Evolutionary conservation across 53 echinoderm and acorn worm species (phyloP), one percentile per base, ranked within the genome.

Genomic region (Henricia sp.): DNA sequence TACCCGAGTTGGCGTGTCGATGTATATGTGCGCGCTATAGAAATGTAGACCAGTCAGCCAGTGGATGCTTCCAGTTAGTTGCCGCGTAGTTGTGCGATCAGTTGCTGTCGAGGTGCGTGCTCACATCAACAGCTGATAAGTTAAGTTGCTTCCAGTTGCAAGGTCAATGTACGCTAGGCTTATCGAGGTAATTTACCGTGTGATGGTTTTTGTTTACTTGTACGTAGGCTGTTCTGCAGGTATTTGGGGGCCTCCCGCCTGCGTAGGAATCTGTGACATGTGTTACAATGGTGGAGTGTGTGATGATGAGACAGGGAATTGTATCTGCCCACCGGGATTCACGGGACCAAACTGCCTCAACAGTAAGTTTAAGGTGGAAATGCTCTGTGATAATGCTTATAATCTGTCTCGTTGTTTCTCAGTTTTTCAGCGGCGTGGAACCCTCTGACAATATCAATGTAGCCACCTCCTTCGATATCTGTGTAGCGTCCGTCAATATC

Each of bases 221-320:
- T n/a, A n/a, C n/a, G n/a, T 43, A 94, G 94, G 62, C 11, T 94
- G 94, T 88, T 67, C 50, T 21, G 55, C 54, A 36, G 83, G 78
- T 26, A 85, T 58, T 67, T 94, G 91, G 91, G 88, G 91, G 17
- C 88, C 88, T 32, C 90, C 93, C 20, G 29, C 64, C 37, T 94
- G 94, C 70, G 42, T 32, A 6, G 83, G 82, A 44, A 51, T 85
- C 1, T 91, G 91, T 60, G 88, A 86, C 29, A 57, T 82, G 35
- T 94, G 94, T 25, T 91, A 94, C 77, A 90, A 93, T 66, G 93
- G 90, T 17, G 93, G 93, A 3, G 77, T 93, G 57, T 93, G 90
- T 66, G 87, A 87, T 84, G 93, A 93, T 68, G 52, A 77, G 43
- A 87, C 89, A 37, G 93, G 93, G 34, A 29, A 55, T 39, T 90